Evolutionary conservation across 2,113 vertebrate species (phyloP), one percentile per base, ranked within the genome.

Genomic region (Coptodon bakossiorum): DNA sequence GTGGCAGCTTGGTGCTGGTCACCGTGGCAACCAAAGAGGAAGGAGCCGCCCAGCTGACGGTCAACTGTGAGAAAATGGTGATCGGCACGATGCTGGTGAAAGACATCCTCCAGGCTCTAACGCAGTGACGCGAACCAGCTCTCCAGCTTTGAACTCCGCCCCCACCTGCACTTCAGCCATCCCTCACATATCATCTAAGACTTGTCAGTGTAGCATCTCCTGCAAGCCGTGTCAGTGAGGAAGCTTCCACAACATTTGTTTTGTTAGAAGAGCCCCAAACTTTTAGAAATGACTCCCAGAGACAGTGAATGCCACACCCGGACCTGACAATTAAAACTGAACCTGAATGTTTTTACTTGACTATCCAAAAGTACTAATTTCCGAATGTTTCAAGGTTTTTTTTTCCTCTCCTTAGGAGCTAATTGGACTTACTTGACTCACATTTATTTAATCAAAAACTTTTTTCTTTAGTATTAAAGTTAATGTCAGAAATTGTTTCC

Each of bases 21-120:
- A 98, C 97, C 8, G 95, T 99, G 94, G 97, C 97, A 4, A 95
- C 89, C 78, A 96, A 92, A 88, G 96, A 97, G 24, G 95, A 96
- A 0, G 92, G 95, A 0, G 78, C 61, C 0, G 98, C 97, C 38
- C 97, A 98, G 95, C 96, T 99, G 89, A 99, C 96, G 0, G 95
- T 99, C 93, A 99, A 99, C 96, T 99, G 98, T 0, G 99, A 99
- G 96, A 99, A 99, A 93, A 99, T 99, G 99, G 95, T 99, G 90
- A 99, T 99, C 0, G 98, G 98, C 82, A 99, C 98, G 8, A 99
- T 99, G 99, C 94, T 99, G 93, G 98, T 98, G 91, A 99, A 99
- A 92, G 99, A 99, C 53, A 96, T 99, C 85, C 89, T 97, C 22
- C 97, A 98, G 90, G 97, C 98, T 38, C 92, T 99, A 91, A 96